Conservation (phyloP, 1,140 invertebrate genomes). For the Drosophila insularis region DNA sequence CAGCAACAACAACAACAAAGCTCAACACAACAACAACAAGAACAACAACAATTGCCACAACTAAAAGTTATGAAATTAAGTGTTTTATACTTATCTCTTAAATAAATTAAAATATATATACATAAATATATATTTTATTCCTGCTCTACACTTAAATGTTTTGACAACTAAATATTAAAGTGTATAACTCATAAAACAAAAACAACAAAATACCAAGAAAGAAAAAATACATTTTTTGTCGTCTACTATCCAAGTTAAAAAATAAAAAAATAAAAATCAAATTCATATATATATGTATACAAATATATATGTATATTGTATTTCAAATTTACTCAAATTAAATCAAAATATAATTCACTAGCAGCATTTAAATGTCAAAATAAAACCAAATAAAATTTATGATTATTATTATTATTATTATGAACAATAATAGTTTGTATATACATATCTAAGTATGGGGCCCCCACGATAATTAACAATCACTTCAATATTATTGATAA, state of each 20-base stretch:
- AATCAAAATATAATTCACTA: slow-evolving; percentile 75
- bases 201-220: neutral
- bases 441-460: slow-evolving; percentile 20
- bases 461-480: neutral
- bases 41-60: slow-evolving; percentile 19
- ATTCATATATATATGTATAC: slow-evolving; percentile 24
- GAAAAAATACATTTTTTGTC: slow-evolving; percentile 2
- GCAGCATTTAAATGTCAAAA: slow-evolving; percentile 75
- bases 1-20: neutral
- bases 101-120: slow-evolving; percentile 55
- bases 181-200: neutral
- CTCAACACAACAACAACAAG: neutral
- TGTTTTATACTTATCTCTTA: slow-evolving; percentile 18
- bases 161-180: slow-evolving; percentile 1
- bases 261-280: no score
- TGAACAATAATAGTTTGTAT: slow-evolving; percentile 42
- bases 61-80: slow-evolving; percentile 4
- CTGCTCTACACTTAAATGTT: slow-evolving; percentile 7
- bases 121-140: slow-evolving; percentile 22
- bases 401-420: slow-evolving; percentile 74
- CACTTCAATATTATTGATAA: neutral
- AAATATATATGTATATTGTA: slow-evolving; percentile 33
- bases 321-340: slow-evolving; percentile 70
- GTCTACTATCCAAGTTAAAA: slow-evolving; percentile 8
- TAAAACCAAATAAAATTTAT: slow-evolving; percentile 74